These are phyloP conservation scores for Amphiprion percula DNA, from an alignment of 2,113 vertebrate genomes.

Conservation along the genomic window DNA sequence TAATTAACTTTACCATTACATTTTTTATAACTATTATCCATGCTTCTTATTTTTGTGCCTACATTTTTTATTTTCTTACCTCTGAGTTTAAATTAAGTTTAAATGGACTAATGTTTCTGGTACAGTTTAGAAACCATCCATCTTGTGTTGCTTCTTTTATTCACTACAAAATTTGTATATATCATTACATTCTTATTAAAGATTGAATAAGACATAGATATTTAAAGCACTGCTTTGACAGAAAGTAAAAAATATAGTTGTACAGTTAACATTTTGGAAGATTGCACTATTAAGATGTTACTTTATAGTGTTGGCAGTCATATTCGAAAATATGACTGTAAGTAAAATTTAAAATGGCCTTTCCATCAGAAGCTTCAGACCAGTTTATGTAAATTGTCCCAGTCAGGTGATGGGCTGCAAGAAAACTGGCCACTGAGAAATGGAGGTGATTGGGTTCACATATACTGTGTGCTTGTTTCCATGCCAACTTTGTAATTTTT, in stretches of 20 bases:
- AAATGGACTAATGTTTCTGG: too few relatives aligned
- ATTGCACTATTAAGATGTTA: too few relatives aligned
- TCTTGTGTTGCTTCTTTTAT: too few relatives aligned
- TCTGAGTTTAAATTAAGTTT: too few relatives aligned
- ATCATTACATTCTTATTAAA: background rate
- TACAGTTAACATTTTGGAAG: too few relatives aligned
- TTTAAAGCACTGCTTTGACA: background rate
- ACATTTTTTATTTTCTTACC: too few relatives aligned
- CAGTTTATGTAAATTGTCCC: background rate
- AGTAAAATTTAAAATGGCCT: background rate
- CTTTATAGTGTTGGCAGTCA: too few relatives aligned
- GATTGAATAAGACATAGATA: background rate
- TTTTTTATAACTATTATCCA: too few relatives aligned
- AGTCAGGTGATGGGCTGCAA: constrained; percentile 40
- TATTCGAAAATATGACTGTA: too few relatives aligned
- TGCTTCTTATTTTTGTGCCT: too few relatives aligned
- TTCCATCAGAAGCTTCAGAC: background rate
- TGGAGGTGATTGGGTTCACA: constrained; percentile 64
- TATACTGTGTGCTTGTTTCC: constrained; percentile 74
- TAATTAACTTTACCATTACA: too few relatives aligned
- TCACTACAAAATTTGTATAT: background rate
- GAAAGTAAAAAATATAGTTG: background rate
- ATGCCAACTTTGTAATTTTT: constrained; percentile 70
- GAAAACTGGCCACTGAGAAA: constrained; percentile 45
- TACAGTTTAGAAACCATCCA: too few relatives aligned